phyloP scores from a whole-genome alignment of 1,140 invertebrate genomes.

The Harpegnathos saltator region DNA sequence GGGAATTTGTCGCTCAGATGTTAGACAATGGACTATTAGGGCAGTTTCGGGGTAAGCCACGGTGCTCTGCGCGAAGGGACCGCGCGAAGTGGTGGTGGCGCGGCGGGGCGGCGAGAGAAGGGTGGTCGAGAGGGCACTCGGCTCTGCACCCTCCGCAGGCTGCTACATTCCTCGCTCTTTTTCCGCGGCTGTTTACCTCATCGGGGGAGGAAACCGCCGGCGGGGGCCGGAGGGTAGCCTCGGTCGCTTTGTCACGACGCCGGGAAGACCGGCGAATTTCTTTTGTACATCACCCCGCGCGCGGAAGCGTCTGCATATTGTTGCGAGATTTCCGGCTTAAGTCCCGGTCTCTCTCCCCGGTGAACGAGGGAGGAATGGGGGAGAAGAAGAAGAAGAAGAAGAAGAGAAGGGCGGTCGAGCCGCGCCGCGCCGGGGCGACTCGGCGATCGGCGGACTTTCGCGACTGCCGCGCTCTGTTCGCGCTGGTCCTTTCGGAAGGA shows the following conservation, averaged over 20 bases:
- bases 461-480: background rate
- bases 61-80: constrained; percentile 8
- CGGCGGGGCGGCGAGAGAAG: constrained; percentile 22
- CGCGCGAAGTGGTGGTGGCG: constrained; percentile 16
- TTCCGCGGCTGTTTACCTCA: constrained; percentile 60
- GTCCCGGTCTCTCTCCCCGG: too few species aligned
- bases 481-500: background rate
- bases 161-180: constrained; percentile 37
- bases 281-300: constrained; percentile 46
- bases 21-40: constrained; percentile 77
- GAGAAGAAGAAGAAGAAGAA: too few species aligned
- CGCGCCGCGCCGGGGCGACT: background rate
- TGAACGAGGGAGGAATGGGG: too few species aligned
- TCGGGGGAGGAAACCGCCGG: background rate
- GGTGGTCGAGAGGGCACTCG: constrained; percentile 59
- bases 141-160: constrained; percentile 27
- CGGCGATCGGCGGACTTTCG: background rate
- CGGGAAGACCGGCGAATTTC: constrained; percentile 49
- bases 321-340: constrained; percentile 32
- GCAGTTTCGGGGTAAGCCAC: constrained; percentile 69
- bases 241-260: constrained; percentile 35
- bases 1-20: constrained; percentile 68
- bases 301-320: constrained; percentile 43
- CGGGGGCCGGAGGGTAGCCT: background rate
- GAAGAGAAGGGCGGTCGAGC: background rate